Evolutionary conservation across 2,113 vertebrate genomes (phyloP), one percentile per base, ranked within the genome.

Genomic region (Platycercus adscitus): DNA sequence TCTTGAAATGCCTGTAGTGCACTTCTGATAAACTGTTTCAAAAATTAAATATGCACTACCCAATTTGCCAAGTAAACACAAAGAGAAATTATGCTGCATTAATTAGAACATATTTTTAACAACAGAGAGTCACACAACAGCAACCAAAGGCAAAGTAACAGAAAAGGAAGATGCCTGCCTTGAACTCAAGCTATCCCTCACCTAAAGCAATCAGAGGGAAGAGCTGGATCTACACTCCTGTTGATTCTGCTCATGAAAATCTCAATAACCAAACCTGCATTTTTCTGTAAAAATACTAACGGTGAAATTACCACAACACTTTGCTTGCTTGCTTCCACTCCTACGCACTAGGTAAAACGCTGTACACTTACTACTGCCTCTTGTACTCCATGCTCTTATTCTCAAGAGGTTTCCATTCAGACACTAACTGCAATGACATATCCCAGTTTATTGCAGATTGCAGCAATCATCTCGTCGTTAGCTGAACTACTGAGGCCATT

Each of bases 381-480:
- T 39, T 39, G 26, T 7, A 70, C 37, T 17, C 26, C 13, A 0
- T 5, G 33, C 44, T 70, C 13, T 49, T 70, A 17, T 10, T n/a
- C 76, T 61, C 37, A 70, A 70, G 56, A 37, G 84, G 24, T 77
- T 95, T 91, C 68, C 47, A 37, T 83, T 91, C 94, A 60, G 75
- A 63, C 55, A 56, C 46, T 14, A 89, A 87, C 28, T 25, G 35
- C 80, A 26, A 37, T 28, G 63, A 97, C 35, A 94, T 41, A 94
- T 72, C 89, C 31, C 50, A 63, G 81, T 8, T 47, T 37, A n/a
- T n/a, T 47, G 85, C 73, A 76, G 72, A 64, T 55, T 52, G 65
- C 81, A 88, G 93, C 88, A 92, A 91, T n/a, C 70, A 91, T 44
- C 56, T 84, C 16, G 8, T 71, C 65, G 80, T 81, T 86, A 71